These are phyloP conservation scores for Spialia ferax DNA, from an alignment of 2,888 invertebrate species.

Conservation along the genomic window DNA sequence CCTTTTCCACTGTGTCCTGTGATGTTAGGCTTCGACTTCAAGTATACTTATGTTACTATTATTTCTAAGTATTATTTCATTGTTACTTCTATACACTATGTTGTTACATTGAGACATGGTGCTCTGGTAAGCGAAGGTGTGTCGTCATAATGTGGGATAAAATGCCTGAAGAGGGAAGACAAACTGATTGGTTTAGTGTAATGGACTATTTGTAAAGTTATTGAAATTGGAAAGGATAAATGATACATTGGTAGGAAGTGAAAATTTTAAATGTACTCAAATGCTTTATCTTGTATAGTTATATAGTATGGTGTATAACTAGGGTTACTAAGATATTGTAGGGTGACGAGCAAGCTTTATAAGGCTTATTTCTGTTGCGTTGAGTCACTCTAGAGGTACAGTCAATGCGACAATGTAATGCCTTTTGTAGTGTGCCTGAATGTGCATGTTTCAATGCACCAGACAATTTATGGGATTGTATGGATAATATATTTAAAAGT, in stretches of 20 bases:
- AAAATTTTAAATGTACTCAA: constrained; percentile 19
- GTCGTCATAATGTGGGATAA: background rate
- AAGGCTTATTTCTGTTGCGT: background rate
- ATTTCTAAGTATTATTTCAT: constrained; percentile 16
- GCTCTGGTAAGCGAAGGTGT: constrained; percentile 23
- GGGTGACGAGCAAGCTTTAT: background rate
- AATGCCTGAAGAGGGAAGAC: constrained; percentile 23
- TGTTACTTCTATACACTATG: constrained; percentile 10
- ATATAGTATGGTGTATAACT: background rate
- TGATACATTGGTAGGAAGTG: constrained; percentile 5
- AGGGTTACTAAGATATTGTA: background rate
- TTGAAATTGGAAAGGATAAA: constrained; percentile 1
- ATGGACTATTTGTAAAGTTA: background rate
- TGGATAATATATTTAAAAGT: too few relatives aligned
- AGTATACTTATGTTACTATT: background rate
- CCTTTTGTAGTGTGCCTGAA: background rate
- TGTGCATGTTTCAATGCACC: background rate
- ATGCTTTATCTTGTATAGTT: constrained; percentile 4
- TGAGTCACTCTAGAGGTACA: background rate
- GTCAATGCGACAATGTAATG: background rate
- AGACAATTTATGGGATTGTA: background rate
- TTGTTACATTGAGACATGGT: constrained; percentile 29
- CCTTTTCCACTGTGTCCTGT: background rate
- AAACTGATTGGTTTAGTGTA: constrained; percentile 20
- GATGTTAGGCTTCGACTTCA: background rate